Evolutionary conservation across 2,888 invertebrate genomes (phyloP), one percentile per base, ranked within the genome.

Genomic region (Melieria omissa): DNA sequence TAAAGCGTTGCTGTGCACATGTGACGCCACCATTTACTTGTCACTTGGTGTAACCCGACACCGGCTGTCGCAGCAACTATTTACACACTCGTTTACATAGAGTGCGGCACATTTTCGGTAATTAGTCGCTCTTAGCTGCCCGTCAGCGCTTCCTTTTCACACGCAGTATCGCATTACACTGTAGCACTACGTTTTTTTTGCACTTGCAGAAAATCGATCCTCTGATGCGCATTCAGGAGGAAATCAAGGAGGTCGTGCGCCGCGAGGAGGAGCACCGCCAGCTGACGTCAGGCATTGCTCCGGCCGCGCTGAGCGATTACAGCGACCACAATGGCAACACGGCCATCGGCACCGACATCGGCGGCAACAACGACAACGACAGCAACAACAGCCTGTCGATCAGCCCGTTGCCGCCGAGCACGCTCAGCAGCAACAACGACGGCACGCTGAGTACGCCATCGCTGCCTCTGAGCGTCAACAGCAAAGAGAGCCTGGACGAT

Each of bases 171-270:
- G 29, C 29, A 29, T 29, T 29, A 29, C 29, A 29, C 29, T 29
- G 29, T 29, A 29, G 29, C 29, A 61, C 9, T 44, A 42, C 5
- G 5, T 14, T 64, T 42, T 42, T 10, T 52, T 44, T 7, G 49
- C 7, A 7, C 1, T 60, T 67, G 82, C 87, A 90, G 86, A 91
- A 91, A 86, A 90, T 92, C 84, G 92, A 92, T 87, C 93, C 93
- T 76, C 88, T 94, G 81, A 90, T 91, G 82, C 91, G 95, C 85
- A 95, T 97, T 85, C 96, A 96, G 88, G 91, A 92, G 83, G 96
- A 97, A 89, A 95, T 97, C 81, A 92, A 93, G 81, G 94, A 95
- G 88, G 95, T 94, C 73, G 92, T 93, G 68, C 92, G 94, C 82
- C 89, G 95, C 77, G 97, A 97, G 87, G 90, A 93, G 82, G 95